Evolutionary conservation across 2,888 invertebrate species (phyloP), one percentile per base, ranked within the genome.

Genomic region (Ormyrus pomaceus): DNA sequence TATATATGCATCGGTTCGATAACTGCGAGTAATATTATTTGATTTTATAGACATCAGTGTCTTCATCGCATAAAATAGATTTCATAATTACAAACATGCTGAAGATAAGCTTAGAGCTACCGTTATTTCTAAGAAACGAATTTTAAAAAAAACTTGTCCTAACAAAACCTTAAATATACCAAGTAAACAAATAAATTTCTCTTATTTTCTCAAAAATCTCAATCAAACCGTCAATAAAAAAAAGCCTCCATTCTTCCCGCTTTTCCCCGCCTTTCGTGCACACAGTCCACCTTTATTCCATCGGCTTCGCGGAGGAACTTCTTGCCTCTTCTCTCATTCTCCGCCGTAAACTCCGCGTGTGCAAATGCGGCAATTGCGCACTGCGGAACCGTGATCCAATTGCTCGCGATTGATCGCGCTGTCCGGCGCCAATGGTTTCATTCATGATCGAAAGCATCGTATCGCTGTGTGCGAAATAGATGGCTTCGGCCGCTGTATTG

Each of bases 321-420:
- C 19, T 19, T 19, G 19, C 19, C 19, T 68, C 65, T 10, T 50
- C 10, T 53, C 51, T 19, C 8, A 19, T 1, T 19, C 19, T 19
- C 19, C 56, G 48, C 56, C 48, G 58, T 13, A 45, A 58, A 46
- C 48, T 55, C 56, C n/a, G 8, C 56, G n/a, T 13, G 13, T 46
- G 45, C 56, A 56, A 19, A n/a, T 9, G 8, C 11, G 4, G 5
- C n/a, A 13, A n/a, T 10, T 10, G 9, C 69, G 9, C 48, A 55
- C 58, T n/a, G 50, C n/a, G 53, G 71, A 71, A 71, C 59, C 71
- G 66, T 46, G 59, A 72, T 72, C 77, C 59, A 77, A 77, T 77
- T 75, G 13, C 62, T 69, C 56, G 62, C 13, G 50, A 13, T 19
- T 70, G 7, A 9, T 13, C 19, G 55, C n/a, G 56, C 3, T 7